phyloP scores from a whole-genome alignment of 2,888 invertebrate genomes.

The Himalopsyche anomala region DNA sequence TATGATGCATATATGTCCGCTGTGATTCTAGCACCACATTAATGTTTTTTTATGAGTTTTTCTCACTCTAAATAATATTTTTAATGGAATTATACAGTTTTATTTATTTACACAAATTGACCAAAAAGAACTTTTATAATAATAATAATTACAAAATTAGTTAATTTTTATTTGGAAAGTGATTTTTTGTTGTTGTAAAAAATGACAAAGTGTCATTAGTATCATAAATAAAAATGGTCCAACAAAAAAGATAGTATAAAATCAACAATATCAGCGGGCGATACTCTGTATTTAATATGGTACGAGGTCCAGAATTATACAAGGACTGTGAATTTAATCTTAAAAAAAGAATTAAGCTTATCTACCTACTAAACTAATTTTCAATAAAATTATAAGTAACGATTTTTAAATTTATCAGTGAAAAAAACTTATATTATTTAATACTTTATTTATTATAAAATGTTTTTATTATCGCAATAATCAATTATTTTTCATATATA shows the following conservation, averaged over 20 bases:
- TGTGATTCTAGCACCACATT: conserved; percentile 31
- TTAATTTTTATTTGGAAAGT: too few species aligned
- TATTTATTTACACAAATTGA: conserved; percentile 33
- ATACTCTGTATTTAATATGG: neutral
- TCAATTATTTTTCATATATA: conserved; percentile 51
- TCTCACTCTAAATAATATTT: neutral
- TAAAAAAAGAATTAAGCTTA: conserved; percentile 6
- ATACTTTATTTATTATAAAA: conserved; percentile 50
- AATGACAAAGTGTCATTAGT: too few species aligned
- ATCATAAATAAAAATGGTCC: too few species aligned
- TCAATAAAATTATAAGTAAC: conserved; percentile 44
- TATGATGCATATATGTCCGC: neutral
- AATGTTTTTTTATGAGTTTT: neutral
- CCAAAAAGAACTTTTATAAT: neutral
- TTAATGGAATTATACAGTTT: conserved; percentile 7
- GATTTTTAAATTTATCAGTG: conserved; percentile 55
- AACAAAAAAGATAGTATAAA: too few species aligned
- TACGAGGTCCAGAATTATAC: neutral
- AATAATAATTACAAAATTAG: too few species aligned
- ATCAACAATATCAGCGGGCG: too few species aligned
- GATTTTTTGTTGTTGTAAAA: too few species aligned
- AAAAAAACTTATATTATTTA: conserved; percentile 54
- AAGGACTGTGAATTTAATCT: neutral
- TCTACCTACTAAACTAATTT: conserved; percentile 14
- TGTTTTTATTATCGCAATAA: conserved; percentile 50